Base-by-base conservation (phyloP, 2,797 vertebrate species). In the Cyprinella venusta region DNA sequence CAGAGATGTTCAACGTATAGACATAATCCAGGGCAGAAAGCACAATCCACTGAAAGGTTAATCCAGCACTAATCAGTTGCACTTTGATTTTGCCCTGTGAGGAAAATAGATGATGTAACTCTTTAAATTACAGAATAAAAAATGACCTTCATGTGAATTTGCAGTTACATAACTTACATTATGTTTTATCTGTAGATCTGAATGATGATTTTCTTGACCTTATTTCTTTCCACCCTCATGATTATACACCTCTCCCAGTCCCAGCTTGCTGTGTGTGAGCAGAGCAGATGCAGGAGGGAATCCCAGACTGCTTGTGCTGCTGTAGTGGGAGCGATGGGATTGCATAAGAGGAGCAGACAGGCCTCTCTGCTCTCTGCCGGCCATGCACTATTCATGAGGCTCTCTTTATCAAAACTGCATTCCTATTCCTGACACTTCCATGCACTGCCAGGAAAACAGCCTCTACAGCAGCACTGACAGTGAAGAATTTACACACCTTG, bases 311-410 rank as follows among this genome's bases (percentile, higher is more conserved):
- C 79, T 88, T 91, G 90, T 33, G 61, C 75, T 56, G 72, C 76
- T 93, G 90, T 91, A 92, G 91, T 90, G 91, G 89, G 92, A 92
- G 90, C 87, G 90, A 84, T 88, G 87, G 70, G 70, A 52, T 94
- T 93, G 92, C 87, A 88, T 92, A 95, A 95, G 86, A 78, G 82
- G 85, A 83, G 59, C 87, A 82, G 80, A 80, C 87, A 88, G 86
- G 42, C 72, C 59, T 80, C 45, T 77, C 42, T 24, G 33, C 59
- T 80, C 61, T 81, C 42, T 40, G 24, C 67, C 68, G 40, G 76
- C 67, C 80, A 90, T 93, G 85, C 89, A 93, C 90, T 92, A 94
- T 94, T 93, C 79, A 95, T 92, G 88, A 93, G 86, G 83, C 84
- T 88, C 88, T 87, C 89, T 90, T 87, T 90, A 90, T 88, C 86